Conservation (phyloP, 2,888 invertebrate species). For the Hypercompe scribonia region DNA sequence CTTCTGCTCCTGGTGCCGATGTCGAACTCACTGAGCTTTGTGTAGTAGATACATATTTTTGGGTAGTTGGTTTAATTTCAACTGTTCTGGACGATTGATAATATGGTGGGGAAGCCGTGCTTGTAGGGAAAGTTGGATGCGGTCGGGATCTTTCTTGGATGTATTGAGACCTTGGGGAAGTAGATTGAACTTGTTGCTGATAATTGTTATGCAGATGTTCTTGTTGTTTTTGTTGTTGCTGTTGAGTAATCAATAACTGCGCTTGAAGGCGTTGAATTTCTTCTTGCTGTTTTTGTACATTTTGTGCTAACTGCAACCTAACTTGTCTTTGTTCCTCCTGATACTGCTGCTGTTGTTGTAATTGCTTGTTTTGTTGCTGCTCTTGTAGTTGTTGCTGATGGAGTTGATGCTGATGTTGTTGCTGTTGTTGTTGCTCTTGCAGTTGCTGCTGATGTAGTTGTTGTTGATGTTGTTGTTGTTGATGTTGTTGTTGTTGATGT, state of each 20-base stretch:
- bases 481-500: constrained; percentile 45
- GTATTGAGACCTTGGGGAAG: constrained; percentile 75
- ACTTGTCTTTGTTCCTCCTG: constrained; percentile 79
- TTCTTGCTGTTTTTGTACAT: constrained; percentile 84
- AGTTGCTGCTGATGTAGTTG: constrained; percentile 26
- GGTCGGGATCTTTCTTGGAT: constrained; percentile 76
- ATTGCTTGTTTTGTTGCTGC: constrained; percentile 56
- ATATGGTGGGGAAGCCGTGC: constrained; percentile 71
- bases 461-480: constrained; percentile 35
- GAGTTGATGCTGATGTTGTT: constrained; percentile 63
- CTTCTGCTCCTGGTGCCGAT: constrained; percentile 78
- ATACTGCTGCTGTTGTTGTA: constrained; percentile 74
- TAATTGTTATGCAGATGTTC: constrained; percentile 61
- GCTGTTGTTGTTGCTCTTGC: constrained; percentile 53
- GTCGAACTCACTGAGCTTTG: constrained; percentile 80
- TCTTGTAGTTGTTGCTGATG: constrained; percentile 59
- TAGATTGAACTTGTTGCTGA: constrained; percentile 67
- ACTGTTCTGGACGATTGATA: constrained; percentile 80
- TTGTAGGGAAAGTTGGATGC: constrained; percentile 66
- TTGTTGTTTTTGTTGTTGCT: constrained; percentile 70
- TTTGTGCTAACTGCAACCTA: constrained; percentile 76
- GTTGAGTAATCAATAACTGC: constrained; percentile 74
- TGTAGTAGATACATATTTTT: constrained; percentile 81
- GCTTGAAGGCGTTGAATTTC: constrained; percentile 82
- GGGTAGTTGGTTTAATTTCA: constrained; percentile 83